A percentile compares a stretch with the other conserved stretches of the same genome.
Evolutionary conservation across 2,113 vertebrate genomes (phyloP).

Genomic region (human (Homo sapiens)): GRCh38 chr14:31836501-31837000

Average conservation of each 20-base stretch:
- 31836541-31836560: constrained; percentile 20
- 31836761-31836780: constrained; percentile 2
- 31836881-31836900: background rate
- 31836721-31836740: background rate
- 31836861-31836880: background rate
- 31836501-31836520: background rate
- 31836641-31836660: constrained; percentile 18
- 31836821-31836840: background rate
- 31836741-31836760: constrained; percentile 1
- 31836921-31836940: background rate
- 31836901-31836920: background rate
- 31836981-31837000: constrained; percentile 32
- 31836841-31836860: background rate
- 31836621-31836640: background rate
- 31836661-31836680: background rate
- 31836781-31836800: background rate
- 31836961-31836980: background rate
- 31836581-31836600: background rate
- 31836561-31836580: constrained; percentile 19
- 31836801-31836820: background rate
- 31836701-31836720: constrained; percentile 6
- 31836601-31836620: background rate
- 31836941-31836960: background rate
- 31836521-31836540: constrained; percentile 26
- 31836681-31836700: background rate